Percentiles rank a stretch among this genome's conserved stretches.
These are phyloP conservation scores for Meriones unguiculatus DNA, from an alignment of 2,113 vertebrate genomes.

Conservation along the genomic window DNA sequence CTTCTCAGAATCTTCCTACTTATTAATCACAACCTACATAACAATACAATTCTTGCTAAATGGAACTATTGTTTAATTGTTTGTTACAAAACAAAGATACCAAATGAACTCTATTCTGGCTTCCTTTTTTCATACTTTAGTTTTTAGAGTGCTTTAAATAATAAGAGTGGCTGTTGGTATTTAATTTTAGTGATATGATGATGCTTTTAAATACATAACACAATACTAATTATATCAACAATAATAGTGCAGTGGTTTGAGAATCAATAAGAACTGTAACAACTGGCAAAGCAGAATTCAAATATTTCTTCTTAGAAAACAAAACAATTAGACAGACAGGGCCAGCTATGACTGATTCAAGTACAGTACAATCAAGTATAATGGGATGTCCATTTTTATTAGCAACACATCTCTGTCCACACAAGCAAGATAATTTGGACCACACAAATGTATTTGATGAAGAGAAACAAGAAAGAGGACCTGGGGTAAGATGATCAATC, in stretches of 20 bases:
- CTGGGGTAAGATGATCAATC: too few relatives aligned
- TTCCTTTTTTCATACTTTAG: neutral
- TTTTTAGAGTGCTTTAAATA: neutral
- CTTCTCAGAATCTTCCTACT: conserved; percentile 38
- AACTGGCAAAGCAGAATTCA: neutral
- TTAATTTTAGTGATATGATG: neutral
- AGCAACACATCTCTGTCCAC: neutral
- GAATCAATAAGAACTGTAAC: neutral
- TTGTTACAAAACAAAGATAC: neutral
- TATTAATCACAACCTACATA: conserved; percentile 41
- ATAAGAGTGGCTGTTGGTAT: neutral
- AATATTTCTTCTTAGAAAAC: neutral
- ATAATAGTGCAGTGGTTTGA: neutral
- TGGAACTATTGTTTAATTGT: conserved; percentile 30
- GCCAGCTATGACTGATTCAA: neutral
- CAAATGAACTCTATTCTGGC: neutral
- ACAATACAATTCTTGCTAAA: neutral
- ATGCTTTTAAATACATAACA: neutral
- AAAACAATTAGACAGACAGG: neutral
- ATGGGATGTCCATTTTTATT: neutral
- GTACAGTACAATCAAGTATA: neutral
- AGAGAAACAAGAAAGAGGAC: too few relatives aligned
- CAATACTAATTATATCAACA: neutral
- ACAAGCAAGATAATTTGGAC: too few relatives aligned
- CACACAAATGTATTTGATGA: neutral